These are phyloP conservation scores for Riptortus pedestris DNA, from an alignment of 1,140 invertebrate species.

Conservation along the genomic window DNA sequence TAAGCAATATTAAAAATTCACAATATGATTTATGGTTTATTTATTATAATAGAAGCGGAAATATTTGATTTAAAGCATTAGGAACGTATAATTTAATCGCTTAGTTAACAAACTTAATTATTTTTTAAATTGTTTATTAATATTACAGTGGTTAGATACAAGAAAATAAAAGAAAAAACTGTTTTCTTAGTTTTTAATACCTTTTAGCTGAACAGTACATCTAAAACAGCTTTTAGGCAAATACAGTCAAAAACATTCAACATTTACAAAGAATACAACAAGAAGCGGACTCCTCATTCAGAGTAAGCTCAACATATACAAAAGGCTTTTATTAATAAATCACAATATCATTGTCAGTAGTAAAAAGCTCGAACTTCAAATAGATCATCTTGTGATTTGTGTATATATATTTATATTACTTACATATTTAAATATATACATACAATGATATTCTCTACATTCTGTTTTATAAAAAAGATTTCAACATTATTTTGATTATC, in stretches of 20 bases:
- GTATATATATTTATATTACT: no score
- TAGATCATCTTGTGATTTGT: slow-evolving; percentile 9
- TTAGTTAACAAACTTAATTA: no score
- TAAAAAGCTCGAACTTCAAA: slow-evolving; percentile 25
- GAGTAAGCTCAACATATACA: slow-evolving; percentile 3
- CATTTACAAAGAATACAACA: slow-evolving; percentile 8
- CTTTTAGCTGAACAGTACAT: slow-evolving; percentile 2
- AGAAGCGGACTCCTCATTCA: neutral
- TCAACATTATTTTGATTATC: neutral
- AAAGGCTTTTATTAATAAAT: slow-evolving; percentile 12
- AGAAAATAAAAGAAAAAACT: no score
- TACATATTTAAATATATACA: neutral
- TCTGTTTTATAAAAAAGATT: neutral
- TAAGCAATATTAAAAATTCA: no score
- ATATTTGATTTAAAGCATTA: no score
- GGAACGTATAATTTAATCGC: no score
- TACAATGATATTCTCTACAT: neutral
- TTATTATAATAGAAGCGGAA: no score
- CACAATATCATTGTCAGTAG: slow-evolving; percentile 24
- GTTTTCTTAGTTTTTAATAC: no score
- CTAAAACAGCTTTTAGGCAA: slow-evolving; percentile 8
- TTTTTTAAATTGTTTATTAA: no score
- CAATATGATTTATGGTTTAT: no score
- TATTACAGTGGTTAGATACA: no score
- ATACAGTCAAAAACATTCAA: slow-evolving; percentile 6